Conservation (phyloP, 2,888 invertebrate genomes). For the Chirona hameri region DNA sequence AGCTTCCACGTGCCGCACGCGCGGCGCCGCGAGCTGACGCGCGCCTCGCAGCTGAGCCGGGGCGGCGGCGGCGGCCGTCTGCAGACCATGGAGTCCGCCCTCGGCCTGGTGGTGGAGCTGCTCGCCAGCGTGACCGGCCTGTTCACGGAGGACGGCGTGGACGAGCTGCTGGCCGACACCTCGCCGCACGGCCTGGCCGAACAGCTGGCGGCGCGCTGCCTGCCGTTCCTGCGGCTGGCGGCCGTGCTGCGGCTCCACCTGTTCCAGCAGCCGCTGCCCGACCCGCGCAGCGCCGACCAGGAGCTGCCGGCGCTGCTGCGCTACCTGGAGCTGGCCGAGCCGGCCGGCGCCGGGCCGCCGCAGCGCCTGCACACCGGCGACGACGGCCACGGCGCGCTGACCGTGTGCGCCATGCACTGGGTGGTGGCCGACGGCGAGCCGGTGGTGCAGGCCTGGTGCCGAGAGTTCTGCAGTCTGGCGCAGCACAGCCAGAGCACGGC, state of each 20-base stretch:
- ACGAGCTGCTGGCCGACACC: slow-evolving; percentile 13
- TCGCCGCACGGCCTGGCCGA: slow-evolving; percentile 45
- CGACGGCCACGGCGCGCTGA: slow-evolving; percentile 29
- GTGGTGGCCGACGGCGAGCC: slow-evolving; percentile 34
- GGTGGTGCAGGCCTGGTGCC: slow-evolving; percentile 37
- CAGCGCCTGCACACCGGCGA: no score
- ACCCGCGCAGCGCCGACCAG: slow-evolving; percentile 49
- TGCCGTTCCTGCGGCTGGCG: slow-evolving; percentile 80
- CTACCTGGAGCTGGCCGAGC: slow-evolving; percentile 70
- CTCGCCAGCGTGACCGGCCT: slow-evolving; percentile 22
- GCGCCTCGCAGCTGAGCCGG: slow-evolving; percentile 42
- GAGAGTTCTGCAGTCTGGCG: slow-evolving; percentile 36
- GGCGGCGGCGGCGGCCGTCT: background rate
- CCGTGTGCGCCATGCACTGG: slow-evolving; percentile 34
- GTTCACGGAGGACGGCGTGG: background rate
- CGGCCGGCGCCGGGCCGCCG: slow-evolving; percentile 13
- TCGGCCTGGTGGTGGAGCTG: slow-evolving; percentile 46
- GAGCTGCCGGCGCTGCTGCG: slow-evolving; percentile 75
- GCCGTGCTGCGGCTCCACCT: slow-evolving; percentile 75
- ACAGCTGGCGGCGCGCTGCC: slow-evolving; percentile 69
- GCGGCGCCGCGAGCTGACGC: slow-evolving; percentile 49
- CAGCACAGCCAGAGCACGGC: slow-evolving; percentile 34
- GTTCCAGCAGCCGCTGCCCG: slow-evolving; percentile 54
- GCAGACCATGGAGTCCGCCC: slow-evolving; percentile 36
- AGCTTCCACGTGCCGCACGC: slow-evolving; percentile 40